Evolutionary conservation across 2,113 vertebrate species (phyloP), one percentile per base, ranked within the genome.

Genomic region (Elaphurus davidianus): DNA sequence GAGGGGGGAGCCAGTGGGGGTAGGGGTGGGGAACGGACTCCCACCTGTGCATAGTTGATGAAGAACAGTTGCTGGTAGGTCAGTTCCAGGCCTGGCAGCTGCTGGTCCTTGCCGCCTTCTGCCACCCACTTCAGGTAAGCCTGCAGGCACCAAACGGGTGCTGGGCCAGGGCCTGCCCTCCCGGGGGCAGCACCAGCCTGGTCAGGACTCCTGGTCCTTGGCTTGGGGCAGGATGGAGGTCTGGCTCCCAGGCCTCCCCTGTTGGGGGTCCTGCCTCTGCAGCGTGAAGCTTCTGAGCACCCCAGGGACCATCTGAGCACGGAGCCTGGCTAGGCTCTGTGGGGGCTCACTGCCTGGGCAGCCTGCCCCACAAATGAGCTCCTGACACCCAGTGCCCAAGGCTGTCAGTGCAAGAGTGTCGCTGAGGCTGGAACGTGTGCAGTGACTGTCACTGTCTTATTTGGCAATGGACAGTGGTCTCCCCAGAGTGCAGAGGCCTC

Each of bases 61-160:
- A 99, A 99, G 99, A 99, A 99, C 79, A 99, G 99, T 98, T 99
- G 99, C 87, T 99, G 99, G 96, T 99, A 99, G 95, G 99, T 99
- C 98, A 99, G 98, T 57, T 99, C 98, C 93, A 99, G 98, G 55
- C 99, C 99, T 0, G 99, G 99, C 64, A 99, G 98, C 93, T 81
- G 99, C 62, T 99, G 98, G 87, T 99, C 99, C 97, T 99, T 99
- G 27, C 99, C 99, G 1, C 99, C 99, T 88, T 86, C 98, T 64
- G 99, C 99, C 97, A 99, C 98, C 99, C 99, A 99, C 98, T 99
- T 99, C 17, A 99, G 89, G 97, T 99, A 99, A 25, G 99, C 99
- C 99, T 99, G 98, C 12, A 2, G 62, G 55, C 13, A 62, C 4
- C 93, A 21, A 36, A 7, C 0, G 0, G 74, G 54, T 6, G 43